Percentiles rank a stretch among this genome's conserved stretches.
These are phyloP conservation scores for Andinoacara biseriatus DNA, from an alignment of 2,113 vertebrate genomes.

Conservation along the genomic window DNA sequence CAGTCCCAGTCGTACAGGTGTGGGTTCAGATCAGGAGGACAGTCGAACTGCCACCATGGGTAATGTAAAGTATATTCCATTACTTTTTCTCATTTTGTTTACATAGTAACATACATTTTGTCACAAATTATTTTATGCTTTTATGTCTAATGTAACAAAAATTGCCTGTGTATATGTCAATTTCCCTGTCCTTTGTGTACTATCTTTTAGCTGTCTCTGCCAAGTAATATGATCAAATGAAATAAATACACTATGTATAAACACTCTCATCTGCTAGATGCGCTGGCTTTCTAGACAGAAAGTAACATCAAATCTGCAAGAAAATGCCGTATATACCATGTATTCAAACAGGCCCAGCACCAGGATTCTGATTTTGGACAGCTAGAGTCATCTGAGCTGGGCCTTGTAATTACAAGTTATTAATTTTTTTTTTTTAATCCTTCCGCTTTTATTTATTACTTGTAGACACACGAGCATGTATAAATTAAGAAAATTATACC, in stretches of 20 bases:
- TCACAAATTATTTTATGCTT: not conserved
- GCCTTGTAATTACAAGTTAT: not conserved
- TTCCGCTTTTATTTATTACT: not conserved
- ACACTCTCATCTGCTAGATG: not conserved
- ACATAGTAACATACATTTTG: not conserved
- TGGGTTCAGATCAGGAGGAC: slow-evolving; percentile 93
- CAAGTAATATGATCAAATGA: not conserved
- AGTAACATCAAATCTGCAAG: not conserved
- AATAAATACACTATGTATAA: not conserved
- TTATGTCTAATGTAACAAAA: not conserved
- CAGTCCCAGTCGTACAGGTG: slow-evolving; percentile 87
- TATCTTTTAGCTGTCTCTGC: not conserved
- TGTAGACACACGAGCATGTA: not conserved
- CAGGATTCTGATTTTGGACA: not conserved
- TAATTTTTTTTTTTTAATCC: not conserved
- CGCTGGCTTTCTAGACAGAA: not conserved
- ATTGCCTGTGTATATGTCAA: not conserved
- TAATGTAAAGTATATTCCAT: slow-evolving; percentile 65
- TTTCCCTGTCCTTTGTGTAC: too few species aligned
- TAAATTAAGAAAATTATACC: not conserved
- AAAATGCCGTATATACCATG: too few species aligned
- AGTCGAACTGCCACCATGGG: slow-evolving; percentile 92
- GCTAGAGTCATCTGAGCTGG: not conserved
- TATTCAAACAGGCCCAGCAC: too few species aligned
- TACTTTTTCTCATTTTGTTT: not conserved